Percentiles rank a stretch among this genome's conserved stretches.
Conservation (phyloP, 2,797 vertebrate genomes). For the Clarias platycephalus region DNA sequence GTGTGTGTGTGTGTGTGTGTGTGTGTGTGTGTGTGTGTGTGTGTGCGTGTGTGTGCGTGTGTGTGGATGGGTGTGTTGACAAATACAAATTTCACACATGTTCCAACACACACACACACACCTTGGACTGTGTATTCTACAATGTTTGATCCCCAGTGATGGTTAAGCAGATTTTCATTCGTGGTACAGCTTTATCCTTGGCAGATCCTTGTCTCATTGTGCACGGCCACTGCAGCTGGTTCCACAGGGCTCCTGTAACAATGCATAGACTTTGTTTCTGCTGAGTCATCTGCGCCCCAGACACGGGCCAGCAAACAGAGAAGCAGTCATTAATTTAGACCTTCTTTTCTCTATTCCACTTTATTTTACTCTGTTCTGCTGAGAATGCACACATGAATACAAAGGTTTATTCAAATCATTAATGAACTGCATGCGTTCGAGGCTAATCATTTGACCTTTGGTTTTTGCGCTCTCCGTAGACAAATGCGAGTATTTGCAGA, state of each 20-base stretch:
- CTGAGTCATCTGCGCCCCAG: slow-evolving; percentile 69
- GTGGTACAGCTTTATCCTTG: slow-evolving; percentile 44
- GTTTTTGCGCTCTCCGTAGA: slow-evolving; percentile 67
- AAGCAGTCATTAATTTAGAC: slow-evolving; percentile 74
- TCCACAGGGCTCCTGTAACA: slow-evolving; percentile 46
- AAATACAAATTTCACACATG: slow-evolving; percentile 10
- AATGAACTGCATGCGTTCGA: slow-evolving; percentile 68
- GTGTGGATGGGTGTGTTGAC: not conserved
- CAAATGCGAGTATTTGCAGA: slow-evolving; percentile 65
- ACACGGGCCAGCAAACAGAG: slow-evolving; percentile 68
- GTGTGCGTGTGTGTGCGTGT: not conserved
- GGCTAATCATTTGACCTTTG: slow-evolving; percentile 78
- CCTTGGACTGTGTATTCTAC: slow-evolving; percentile 10
- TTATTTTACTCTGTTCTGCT: slow-evolving; percentile 67
- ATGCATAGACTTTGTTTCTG: slow-evolving; percentile 61
- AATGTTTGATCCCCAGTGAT: slow-evolving; percentile 14
- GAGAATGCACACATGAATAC: slow-evolving; percentile 70
- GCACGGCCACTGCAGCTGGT: slow-evolving; percentile 51
- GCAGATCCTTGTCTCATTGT: slow-evolving; percentile 48
- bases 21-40: not conserved
- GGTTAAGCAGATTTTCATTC: slow-evolving; percentile 41
- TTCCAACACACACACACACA: slow-evolving; percentile 3
- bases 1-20: not conserved
- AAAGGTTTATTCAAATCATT: slow-evolving; percentile 74
- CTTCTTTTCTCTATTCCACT: slow-evolving; percentile 72